Percentiles rank a stretch among this genome's conserved stretches.
Conservation (phyloP, 2,113 vertebrate genomes). For the Acanthochromis polyacanthus region DNA sequence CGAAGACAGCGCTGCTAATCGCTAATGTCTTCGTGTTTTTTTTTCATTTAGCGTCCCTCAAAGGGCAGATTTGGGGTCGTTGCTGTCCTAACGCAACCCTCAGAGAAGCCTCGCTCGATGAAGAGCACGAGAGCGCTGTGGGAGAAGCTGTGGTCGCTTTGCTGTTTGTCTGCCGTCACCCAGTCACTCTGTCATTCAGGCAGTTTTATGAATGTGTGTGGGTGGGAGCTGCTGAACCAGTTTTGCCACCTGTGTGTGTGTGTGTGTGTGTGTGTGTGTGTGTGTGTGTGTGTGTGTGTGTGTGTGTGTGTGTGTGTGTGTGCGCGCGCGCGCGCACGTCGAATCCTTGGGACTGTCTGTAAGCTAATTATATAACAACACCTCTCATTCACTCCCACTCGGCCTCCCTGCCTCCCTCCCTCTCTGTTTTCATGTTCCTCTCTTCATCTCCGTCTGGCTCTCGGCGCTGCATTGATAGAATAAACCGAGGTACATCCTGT, state of each 20-base stretch:
- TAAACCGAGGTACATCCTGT: constrained; percentile 73
- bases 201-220: constrained; percentile 80
- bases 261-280: constrained; percentile 14
- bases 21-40: neutral
- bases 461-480: constrained; percentile 25
- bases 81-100: neutral
- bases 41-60: neutral
- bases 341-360: constrained; percentile 64
- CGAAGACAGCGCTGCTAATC: neutral
- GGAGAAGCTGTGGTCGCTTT: constrained; percentile 49
- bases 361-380: constrained; percentile 78
- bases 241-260: constrained; percentile 68
- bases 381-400: constrained; percentile 68
- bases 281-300: constrained; percentile 27
- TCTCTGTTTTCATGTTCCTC: constrained; percentile 47
- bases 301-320: constrained; percentile 18
- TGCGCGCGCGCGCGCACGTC: constrained; percentile 16
- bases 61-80: neutral
- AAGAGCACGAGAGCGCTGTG: constrained; percentile 1
- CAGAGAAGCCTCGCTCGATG: constrained; percentile 27
- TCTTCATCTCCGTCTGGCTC: constrained; percentile 12
- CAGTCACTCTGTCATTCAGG: constrained; percentile 70
- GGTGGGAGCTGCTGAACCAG: constrained; percentile 76
- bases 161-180: constrained; percentile 64
- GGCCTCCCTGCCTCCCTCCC: constrained; percentile 26